Conservation (phyloP, 2,797 vertebrate genomes). For the Mus caroli region DNA sequence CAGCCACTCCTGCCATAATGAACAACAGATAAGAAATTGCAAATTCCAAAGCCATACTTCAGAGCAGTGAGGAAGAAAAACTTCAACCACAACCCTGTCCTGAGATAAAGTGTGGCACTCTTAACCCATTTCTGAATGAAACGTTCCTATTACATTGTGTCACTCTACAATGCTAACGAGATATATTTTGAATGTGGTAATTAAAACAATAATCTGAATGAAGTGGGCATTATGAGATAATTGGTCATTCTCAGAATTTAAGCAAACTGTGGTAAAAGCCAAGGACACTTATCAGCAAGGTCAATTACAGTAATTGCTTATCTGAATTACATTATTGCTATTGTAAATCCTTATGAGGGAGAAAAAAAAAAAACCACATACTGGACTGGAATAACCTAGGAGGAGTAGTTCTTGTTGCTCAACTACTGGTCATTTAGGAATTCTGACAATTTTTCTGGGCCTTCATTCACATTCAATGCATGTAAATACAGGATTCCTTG, state of each 20-base stretch:
- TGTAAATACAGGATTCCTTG: conserved; percentile 11
- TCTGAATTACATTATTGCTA: conserved; percentile 88
- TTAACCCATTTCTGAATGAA: conserved; percentile 59
- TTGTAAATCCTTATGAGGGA: conserved; percentile 80
- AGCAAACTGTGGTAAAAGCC: conserved; percentile 88
- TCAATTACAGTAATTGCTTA: conserved; percentile 89
- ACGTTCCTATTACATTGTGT: conserved; percentile 66
- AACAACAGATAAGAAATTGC: conserved; percentile 22
- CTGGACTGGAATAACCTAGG: conserved; percentile 61
- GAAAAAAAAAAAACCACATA: conserved; percentile 54
- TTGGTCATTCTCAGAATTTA: conserved; percentile 88
- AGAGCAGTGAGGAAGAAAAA: neutral
- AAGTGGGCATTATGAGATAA: conserved; percentile 89
- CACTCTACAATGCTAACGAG: conserved; percentile 78
- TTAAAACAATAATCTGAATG: conserved; percentile 89
- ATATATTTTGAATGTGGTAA: conserved; percentile 87
- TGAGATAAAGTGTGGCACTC: conserved; percentile 73
- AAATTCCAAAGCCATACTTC: conserved; percentile 48
- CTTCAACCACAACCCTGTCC: conserved; percentile 49
- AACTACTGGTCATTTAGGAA: conserved; percentile 27
- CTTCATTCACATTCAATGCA: neutral
- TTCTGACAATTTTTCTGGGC: neutral
- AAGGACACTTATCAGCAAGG: conserved; percentile 86
- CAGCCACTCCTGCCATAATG: neutral
- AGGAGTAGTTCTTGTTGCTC: conserved; percentile 35